Conservation (phyloP, 1,140 invertebrate genomes). For the Chlorops oryzae region DNA sequence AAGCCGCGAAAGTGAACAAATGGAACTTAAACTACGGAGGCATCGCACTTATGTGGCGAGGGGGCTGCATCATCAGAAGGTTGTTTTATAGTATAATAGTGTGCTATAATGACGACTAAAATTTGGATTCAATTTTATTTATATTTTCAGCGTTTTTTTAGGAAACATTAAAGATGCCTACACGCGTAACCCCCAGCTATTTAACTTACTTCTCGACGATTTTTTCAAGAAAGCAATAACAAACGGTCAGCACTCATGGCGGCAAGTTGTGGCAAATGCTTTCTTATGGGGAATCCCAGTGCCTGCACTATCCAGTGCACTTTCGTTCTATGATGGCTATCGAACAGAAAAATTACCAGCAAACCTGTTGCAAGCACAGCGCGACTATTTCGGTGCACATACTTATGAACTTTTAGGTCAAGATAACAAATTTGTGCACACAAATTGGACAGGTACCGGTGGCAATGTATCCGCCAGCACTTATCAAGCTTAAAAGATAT, state of each 20-base stretch:
- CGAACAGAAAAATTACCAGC: conserved; percentile 75
- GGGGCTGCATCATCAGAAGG: conserved; percentile 97
- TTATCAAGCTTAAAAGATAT: conserved; percentile 75
- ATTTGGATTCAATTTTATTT: too few species aligned
- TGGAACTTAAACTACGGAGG: conserved; percentile 98
- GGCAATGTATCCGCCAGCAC: conserved; percentile 94
- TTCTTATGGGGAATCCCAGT: conserved; percentile 79
- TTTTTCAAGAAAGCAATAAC: conserved; percentile 88
- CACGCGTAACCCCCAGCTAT: conserved; percentile 82
- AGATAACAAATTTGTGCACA: conserved; percentile 90
- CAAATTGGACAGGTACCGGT: conserved; percentile 98
- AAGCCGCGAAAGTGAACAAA: conserved; percentile 82
- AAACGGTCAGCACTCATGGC: conserved; percentile 68
- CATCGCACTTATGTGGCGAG: conserved; percentile 99
- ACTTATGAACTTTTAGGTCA: conserved; percentile 87
- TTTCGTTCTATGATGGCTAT: conserved; percentile 97
- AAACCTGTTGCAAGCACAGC: conserved; percentile 91
- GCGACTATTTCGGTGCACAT: conserved; percentile 99
- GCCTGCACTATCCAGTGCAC: conserved; percentile 85
- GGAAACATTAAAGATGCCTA: conserved; percentile 97
- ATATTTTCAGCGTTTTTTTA: conserved; percentile 71
- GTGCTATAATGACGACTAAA: not conserved
- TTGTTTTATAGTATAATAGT: conserved; percentile 31
- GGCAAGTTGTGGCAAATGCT: conserved; percentile 60
- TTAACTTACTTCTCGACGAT: conserved; percentile 88